Conservation (phyloP, 1,140 invertebrate species). For the Grapholita molesta region DNA sequence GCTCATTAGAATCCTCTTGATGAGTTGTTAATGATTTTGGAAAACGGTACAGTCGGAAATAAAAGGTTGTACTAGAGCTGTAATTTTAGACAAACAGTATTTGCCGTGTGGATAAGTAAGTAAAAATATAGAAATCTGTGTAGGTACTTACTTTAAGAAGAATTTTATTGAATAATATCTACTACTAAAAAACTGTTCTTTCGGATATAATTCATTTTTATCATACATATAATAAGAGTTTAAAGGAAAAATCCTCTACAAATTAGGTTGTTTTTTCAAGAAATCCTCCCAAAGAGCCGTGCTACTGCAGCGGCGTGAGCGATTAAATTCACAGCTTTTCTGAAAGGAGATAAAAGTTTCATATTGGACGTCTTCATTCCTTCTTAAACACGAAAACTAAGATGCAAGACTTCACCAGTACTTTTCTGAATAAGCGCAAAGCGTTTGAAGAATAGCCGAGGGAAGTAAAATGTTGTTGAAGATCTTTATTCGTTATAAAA, state of each 20-base stretch:
- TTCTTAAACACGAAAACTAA: neutral
- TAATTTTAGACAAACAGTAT: too few relatives aligned
- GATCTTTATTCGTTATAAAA: neutral
- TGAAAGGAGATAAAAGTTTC: constrained; percentile 14
- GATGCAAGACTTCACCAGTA: neutral
- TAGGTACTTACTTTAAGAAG: too few relatives aligned
- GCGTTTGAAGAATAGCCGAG: neutral
- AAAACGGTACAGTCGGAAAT: too few relatives aligned
- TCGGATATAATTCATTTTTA: too few relatives aligned
- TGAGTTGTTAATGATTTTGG: too few relatives aligned
- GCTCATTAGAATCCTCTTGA: too few relatives aligned
- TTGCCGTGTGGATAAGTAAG: too few relatives aligned
- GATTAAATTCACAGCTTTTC: constrained; percentile 1
- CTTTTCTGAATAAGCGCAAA: neutral
- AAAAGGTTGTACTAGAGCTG: too few relatives aligned
- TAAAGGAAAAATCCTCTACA: neutral
- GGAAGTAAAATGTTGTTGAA: neutral
- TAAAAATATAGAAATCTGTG: too few relatives aligned
- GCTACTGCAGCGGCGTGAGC: neutral
- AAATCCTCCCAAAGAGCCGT: neutral
- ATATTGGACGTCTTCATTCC: constrained; percentile 8
- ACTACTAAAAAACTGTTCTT: too few relatives aligned
- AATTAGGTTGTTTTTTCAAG: neutral
- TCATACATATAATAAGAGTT: neutral
- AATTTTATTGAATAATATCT: too few relatives aligned